A percentile compares a stretch with the other conserved stretches of the same genome.
These are phyloP conservation scores for Hoplodrina ambigua DNA, from an alignment of 2,888 invertebrate species.

Conservation along the genomic window DNA sequence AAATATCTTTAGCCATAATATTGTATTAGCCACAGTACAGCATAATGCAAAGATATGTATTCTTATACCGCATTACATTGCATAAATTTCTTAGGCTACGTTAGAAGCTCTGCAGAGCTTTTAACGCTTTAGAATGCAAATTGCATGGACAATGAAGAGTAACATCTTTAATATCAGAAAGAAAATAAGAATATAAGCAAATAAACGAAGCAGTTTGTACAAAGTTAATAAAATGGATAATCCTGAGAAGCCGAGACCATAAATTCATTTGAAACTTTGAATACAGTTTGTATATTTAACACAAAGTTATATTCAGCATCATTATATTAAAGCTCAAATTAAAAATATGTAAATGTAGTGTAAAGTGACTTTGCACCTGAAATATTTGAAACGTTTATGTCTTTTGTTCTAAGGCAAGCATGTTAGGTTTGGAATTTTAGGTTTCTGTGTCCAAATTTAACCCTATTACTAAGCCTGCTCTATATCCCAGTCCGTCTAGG, in stretches of 20 bases:
- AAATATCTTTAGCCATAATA: background rate
- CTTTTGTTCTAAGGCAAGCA: background rate
- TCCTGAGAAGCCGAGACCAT: background rate
- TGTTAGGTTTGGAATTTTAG: too few relatives aligned
- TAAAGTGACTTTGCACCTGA: background rate
- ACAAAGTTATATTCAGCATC: background rate
- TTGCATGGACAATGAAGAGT: constrained; percentile 10
- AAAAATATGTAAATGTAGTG: background rate
- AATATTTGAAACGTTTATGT: background rate
- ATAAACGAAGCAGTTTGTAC: background rate
- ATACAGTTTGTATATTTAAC: too few relatives aligned
- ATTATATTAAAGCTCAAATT: background rate
- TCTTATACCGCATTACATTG: background rate
- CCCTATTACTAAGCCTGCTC: too few relatives aligned
- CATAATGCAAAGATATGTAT: constrained; percentile 28
- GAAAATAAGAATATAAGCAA: background rate
- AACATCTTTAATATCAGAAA: constrained; percentile 4
- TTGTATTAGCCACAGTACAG: constrained; percentile 18
- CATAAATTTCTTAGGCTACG: constrained; percentile 10
- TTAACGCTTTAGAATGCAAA: constrained; percentile 22
- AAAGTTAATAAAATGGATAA: background rate
- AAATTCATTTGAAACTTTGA: constrained; percentile 1
- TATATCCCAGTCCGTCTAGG: too few relatives aligned
- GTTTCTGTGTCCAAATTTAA: too few relatives aligned
- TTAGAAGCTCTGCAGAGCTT: constrained; percentile 12